Conservation (phyloP, 2,113 vertebrate species). For the Percina caprodes region DNA sequence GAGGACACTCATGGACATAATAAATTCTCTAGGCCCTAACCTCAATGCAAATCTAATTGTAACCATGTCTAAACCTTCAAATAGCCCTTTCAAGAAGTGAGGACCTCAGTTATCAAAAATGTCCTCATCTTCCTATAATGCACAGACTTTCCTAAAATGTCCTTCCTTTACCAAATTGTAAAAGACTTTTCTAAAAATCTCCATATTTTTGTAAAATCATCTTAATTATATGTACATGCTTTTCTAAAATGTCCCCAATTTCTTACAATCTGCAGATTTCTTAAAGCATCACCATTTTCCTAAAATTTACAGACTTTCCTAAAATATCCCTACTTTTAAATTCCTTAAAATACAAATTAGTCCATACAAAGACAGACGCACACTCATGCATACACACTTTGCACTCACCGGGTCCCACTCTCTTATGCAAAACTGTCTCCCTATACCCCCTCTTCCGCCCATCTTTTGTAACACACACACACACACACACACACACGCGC, state of each 20-base stretch:
- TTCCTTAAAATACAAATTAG: neutral
- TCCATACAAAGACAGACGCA: neutral
- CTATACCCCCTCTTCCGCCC: neutral
- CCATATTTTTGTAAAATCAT: neutral
- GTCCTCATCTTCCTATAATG: neutral
- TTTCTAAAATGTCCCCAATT: neutral
- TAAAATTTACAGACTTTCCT: neutral
- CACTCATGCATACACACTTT: neutral
- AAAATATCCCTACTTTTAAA: neutral
- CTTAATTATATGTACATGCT: neutral
- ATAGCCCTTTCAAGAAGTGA: neutral
- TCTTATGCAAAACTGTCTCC: constrained; percentile 24
- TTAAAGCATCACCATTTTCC: neutral
- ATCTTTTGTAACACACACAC: constrained; percentile 20
- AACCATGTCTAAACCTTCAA: neutral
- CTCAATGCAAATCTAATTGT: neutral
- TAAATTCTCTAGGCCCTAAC: neutral
- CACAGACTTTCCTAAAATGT: neutral
- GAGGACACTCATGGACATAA: constrained; percentile 5
- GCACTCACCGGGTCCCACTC: neutral
- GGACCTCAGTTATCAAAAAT: neutral
- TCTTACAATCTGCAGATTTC: neutral
- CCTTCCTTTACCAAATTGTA: no score
- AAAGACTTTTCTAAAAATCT: no score
- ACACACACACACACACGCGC: constrained; percentile 29